Conservation (phyloP, 2,797 vertebrate genomes). For the Novumbra hubbsi region DNA sequence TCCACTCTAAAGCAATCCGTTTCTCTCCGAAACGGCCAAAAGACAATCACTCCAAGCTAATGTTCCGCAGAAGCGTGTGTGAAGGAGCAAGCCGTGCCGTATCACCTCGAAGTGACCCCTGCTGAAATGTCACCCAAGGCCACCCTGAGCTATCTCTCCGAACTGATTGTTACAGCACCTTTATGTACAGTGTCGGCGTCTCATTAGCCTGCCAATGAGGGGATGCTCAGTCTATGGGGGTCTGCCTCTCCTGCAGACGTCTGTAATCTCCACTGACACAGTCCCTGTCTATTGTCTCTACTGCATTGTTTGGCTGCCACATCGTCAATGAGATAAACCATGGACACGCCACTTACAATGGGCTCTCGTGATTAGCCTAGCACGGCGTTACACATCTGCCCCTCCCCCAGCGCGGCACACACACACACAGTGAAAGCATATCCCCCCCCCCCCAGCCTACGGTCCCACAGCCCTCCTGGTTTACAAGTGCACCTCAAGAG, state of each 20-base stretch:
- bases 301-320: conserved; percentile 67
- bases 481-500: conserved; percentile 64
- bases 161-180: conserved; percentile 56
- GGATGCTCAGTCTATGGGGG: conserved; percentile 59
- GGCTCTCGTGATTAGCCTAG: conserved; percentile 58
- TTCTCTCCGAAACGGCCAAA: background rate
- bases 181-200: conserved; percentile 59
- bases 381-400: conserved; percentile 31
- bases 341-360: conserved; percentile 69
- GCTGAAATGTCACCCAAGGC: conserved; percentile 51
- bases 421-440: background rate
- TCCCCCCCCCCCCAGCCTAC: background rate
- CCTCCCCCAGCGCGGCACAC: background rate
- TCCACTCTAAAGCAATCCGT: background rate
- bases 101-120: conserved; percentile 58
- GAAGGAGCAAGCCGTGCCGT: conserved; percentile 37
- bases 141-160: conserved; percentile 39
- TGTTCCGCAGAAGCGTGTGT: conserved; percentile 20
- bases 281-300: conserved; percentile 57
- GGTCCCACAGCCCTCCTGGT: conserved; percentile 35
- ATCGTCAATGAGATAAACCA: conserved; percentile 68
- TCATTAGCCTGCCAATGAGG: conserved; percentile 66
- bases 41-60: conserved; percentile 13
- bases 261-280: conserved; percentile 65
- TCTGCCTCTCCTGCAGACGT: conserved; percentile 50